These are phyloP conservation scores for Tinea semifulvella DNA, from an alignment of 2,888 invertebrate genomes.

Conservation along the genomic window DNA sequence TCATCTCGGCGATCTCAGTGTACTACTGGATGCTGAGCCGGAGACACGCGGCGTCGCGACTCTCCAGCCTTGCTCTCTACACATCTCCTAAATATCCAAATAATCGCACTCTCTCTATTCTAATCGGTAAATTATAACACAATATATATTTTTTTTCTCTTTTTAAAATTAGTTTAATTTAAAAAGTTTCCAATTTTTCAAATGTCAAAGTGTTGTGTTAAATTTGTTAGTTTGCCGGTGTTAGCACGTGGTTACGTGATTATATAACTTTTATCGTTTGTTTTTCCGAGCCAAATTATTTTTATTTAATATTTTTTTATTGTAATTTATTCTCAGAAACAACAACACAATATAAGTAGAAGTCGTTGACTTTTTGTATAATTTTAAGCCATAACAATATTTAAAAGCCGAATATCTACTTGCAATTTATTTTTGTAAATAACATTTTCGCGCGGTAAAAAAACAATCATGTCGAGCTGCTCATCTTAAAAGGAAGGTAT, in stretches of 20 bases:
- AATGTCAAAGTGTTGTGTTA: not conserved
- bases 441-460: not conserved
- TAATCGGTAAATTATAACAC: not conserved
- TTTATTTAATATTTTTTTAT: not conserved
- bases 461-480: not conserved
- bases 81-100: not conserved
- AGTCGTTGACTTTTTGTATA: too few relatives aligned
- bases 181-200: conserved; percentile 4
- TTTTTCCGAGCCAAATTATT: not conserved
- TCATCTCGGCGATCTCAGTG: conserved; percentile 4
- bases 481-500: conserved; percentile 1
- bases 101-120: not conserved
- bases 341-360: too few relatives aligned
- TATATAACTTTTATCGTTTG: not conserved
- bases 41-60: conserved; percentile 6
- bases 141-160: not conserved
- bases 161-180: not conserved
- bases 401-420: too few relatives aligned
- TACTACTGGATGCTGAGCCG: conserved; percentile 7
- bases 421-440: not conserved
- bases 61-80: conserved; percentile 1
- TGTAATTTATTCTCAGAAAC: not conserved
- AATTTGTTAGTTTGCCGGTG: conserved; percentile 4
- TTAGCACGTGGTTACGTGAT: not conserved
- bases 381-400: too few relatives aligned